Conservation (phyloP, 2,888 invertebrate genomes). For the Cantharis flavilabris region DNA sequence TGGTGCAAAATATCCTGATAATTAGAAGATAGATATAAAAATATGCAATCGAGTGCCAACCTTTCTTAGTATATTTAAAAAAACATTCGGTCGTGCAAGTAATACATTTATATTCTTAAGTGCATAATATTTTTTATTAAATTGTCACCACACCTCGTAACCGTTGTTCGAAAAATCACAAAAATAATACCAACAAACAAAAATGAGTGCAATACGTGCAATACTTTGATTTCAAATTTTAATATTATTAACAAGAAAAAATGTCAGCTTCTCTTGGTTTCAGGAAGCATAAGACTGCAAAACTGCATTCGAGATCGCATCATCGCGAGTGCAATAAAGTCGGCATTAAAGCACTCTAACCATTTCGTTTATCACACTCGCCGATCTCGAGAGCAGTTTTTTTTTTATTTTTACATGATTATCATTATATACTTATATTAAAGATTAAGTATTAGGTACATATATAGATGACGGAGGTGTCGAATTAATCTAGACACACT, state of each 20-base stretch:
- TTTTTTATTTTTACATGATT: background rate
- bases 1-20: slow-evolving; percentile 1
- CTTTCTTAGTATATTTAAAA: background rate
- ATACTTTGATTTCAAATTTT: background rate
- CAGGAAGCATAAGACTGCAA: background rate
- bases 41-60: slow-evolving; percentile 28
- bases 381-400: background rate
- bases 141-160: background rate
- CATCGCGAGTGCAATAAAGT: background rate
- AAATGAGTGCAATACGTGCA: background rate
- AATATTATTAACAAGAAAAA: slow-evolving; percentile 2
- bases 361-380: background rate
- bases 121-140: background rate
- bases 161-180: background rate
- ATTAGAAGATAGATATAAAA: slow-evolving; percentile 24
- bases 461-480: slow-evolving; percentile 1
- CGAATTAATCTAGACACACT: slow-evolving; percentile 17
- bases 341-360: background rate
- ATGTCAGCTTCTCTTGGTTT: background rate
- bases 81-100: background rate
- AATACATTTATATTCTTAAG: background rate
- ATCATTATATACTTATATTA: background rate
- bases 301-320: background rate
- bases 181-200: background rate
- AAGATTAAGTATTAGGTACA: slow-evolving; percentile 2